These are phyloP conservation scores for Pollachius pollachius DNA, from an alignment of 2,113 vertebrate species.

Conservation along the genomic window DNA sequence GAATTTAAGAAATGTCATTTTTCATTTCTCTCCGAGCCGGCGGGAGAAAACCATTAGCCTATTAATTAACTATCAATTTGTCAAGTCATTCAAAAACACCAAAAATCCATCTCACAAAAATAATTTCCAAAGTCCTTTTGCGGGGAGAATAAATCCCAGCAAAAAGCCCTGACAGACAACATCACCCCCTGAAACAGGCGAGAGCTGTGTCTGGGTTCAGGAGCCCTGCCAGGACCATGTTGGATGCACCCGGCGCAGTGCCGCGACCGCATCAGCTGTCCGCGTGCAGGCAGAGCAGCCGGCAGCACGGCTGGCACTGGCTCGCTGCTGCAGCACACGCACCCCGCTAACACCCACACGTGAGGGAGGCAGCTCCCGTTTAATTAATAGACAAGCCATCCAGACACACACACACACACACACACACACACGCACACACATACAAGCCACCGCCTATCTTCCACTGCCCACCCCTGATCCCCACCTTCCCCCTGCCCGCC, in stretches of 20 bases:
- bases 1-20: constrained; percentile 48
- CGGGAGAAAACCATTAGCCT: constrained; percentile 41
- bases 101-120: constrained; percentile 22
- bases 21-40: constrained; percentile 42
- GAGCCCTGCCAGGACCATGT: no score
- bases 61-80: constrained; percentile 54
- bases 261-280: no score
- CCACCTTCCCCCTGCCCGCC: constrained; percentile 13
- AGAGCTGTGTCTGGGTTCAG: no score
- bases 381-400: constrained; percentile 51
- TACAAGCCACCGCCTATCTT: no score
- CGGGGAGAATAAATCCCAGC: constrained; percentile 24
- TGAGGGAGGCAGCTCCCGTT: constrained; percentile 48
- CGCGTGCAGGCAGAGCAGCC: constrained; percentile 28
- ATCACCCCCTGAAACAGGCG: background rate
- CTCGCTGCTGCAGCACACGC: constrained; percentile 40
- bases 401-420: constrained; percentile 24
- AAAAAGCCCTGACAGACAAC: constrained; percentile 39
- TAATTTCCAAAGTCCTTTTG: constrained; percentile 29
- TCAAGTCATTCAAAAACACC: constrained; percentile 49
- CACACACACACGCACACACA: constrained; percentile 22
- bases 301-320: constrained; percentile 46
- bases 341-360: constrained; percentile 47
- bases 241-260: no score
- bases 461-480: background rate